phyloP scores from a whole-genome alignment of 1,140 invertebrate genomes.

The Trissolcus basalis region DNA sequence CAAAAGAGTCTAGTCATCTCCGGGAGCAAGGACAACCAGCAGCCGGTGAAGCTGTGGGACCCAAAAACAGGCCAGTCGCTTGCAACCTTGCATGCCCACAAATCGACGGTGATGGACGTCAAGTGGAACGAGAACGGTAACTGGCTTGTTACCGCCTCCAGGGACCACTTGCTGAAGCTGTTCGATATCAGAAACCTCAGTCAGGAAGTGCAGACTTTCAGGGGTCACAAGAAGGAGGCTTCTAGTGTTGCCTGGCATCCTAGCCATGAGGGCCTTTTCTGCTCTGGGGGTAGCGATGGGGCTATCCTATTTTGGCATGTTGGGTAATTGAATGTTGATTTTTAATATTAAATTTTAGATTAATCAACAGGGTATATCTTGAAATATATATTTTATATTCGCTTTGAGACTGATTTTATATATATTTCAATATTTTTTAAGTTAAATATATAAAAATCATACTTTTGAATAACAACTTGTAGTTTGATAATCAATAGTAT shows the following conservation, averaged over 20 bases:
- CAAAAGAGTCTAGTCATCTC: conserved; percentile 97
- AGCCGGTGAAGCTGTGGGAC: conserved; percentile 99
- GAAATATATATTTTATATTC: not conserved
- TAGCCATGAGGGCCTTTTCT: conserved; percentile 95
- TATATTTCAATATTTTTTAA: conserved; percentile 9
- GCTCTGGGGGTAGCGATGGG: conserved; percentile 97
- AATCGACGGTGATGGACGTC: conserved; percentile 99
- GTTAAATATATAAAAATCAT: too few relatives aligned
- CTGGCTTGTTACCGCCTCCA: conserved; percentile 98
- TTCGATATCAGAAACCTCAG: conserved; percentile 97
- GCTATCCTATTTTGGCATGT: conserved; percentile 99
- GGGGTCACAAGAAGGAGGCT: conserved; percentile 99
- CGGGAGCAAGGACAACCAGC: conserved; percentile 99
- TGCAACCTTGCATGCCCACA: conserved; percentile 97
- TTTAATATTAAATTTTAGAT: too few relatives aligned
- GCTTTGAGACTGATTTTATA: not conserved
- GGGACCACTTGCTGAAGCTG: conserved; percentile 98
- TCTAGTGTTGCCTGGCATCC: conserved; percentile 99
- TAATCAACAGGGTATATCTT: too few relatives aligned
- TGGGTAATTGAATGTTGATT: too few relatives aligned
- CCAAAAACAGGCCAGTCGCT: conserved; percentile 94
- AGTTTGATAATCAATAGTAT: too few relatives aligned
- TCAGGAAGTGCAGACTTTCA: conserved; percentile 96
- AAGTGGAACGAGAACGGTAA: conserved; percentile 99
- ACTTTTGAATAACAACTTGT: too few relatives aligned